phyloP scores from a whole-genome alignment of 2,888 invertebrate species.

The Brachycybe producta region DNA sequence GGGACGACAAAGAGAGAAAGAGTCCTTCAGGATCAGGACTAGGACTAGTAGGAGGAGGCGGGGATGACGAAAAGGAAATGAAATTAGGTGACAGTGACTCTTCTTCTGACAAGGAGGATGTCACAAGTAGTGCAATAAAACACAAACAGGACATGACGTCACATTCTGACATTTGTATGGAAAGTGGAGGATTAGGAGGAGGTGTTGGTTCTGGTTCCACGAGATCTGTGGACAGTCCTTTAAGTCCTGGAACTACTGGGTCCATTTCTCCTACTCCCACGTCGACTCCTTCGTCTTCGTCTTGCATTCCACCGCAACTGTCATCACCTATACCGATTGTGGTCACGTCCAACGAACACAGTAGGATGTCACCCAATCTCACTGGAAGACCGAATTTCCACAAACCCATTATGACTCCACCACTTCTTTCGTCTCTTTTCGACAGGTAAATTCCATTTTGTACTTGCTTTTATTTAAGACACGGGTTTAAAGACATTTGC shows the following conservation, averaged over 20 bases:
- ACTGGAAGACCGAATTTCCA: conserved; percentile 1
- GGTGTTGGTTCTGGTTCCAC: too few relatives aligned
- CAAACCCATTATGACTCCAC: conserved; percentile 12
- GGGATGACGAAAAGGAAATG: neutral
- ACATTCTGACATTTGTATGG: too few relatives aligned
- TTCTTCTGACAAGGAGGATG: neutral
- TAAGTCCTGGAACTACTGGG: conserved; percentile 4
- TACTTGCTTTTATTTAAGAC: too few relatives aligned
- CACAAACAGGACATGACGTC: too few relatives aligned
- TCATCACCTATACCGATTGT: neutral
- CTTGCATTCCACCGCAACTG: neutral
- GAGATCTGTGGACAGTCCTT: neutral
- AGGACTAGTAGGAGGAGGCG: too few relatives aligned
- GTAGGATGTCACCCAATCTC: neutral
- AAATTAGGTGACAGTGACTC: neutral
- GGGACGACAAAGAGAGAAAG: conserved; percentile 10
- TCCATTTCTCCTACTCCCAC: conserved; percentile 12
- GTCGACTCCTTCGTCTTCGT: neutral
- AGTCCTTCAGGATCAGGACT: too few relatives aligned
- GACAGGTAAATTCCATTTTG: conserved; percentile 11
- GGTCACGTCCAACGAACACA: conserved; percentile 1
- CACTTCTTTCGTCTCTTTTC: conserved; percentile 11
- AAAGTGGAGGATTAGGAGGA: too few relatives aligned
- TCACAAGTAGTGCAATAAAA: neutral
- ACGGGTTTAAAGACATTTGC: too few relatives aligned